These are phyloP conservation scores for Pelvicachromis taeniatus DNA, from an alignment of 2,113 vertebrate genomes.

Conservation along the genomic window DNA sequence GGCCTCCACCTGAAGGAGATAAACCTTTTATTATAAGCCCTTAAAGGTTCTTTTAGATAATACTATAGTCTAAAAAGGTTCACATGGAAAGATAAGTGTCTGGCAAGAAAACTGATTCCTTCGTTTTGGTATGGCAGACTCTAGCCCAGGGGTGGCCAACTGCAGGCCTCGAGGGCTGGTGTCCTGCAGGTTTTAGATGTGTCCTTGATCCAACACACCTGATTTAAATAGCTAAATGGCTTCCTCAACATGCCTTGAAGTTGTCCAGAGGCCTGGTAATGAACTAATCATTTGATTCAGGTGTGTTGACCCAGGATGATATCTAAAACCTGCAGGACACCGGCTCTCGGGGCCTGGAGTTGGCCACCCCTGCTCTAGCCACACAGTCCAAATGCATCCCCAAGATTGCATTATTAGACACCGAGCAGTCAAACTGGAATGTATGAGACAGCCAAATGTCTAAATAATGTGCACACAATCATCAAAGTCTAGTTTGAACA, in stretches of 20 bases:
- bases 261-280: no score
- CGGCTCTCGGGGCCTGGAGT: no score
- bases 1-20: conserved; percentile 78
- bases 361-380: no score
- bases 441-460: background rate
- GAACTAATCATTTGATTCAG: no score
- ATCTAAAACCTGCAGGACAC: no score
- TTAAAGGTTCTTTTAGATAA: background rate
- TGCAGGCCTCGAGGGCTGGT: no score
- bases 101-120: background rate
- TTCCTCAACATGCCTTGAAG: no score
- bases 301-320: no score
- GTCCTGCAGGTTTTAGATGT: no score
- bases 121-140: background rate
- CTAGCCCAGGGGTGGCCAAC: no score
- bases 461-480: background rate
- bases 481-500: background rate
- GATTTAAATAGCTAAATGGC: no score
- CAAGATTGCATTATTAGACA: background rate
- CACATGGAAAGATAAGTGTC: background rate
- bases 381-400: background rate
- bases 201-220: no score
- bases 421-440: background rate
- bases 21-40: background rate
- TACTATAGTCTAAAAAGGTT: background rate